Conservation (phyloP, 2,888 invertebrate genomes). For the Helleia helle region DNA sequence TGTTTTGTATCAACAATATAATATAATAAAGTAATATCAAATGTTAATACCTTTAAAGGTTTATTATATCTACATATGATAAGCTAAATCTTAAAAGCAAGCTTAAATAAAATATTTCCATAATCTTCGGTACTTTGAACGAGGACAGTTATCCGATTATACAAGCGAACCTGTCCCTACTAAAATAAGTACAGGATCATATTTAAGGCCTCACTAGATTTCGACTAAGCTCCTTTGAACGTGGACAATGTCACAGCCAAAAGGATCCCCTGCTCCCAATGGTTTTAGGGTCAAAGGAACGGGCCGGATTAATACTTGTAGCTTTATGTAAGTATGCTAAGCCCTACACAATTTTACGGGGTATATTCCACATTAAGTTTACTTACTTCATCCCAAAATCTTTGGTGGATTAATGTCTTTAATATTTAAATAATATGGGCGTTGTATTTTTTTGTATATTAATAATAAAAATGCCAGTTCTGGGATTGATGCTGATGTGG, state of each 20-base stretch:
- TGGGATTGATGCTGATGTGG: no score
- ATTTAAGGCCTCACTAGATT: slow-evolving; percentile 43
- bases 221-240: slow-evolving; percentile 40
- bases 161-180: slow-evolving; percentile 25
- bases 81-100: no score
- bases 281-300: slow-evolving; percentile 28
- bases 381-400: background rate
- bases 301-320: slow-evolving; percentile 28
- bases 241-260: slow-evolving; percentile 30
- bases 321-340: slow-evolving; percentile 11
- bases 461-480: no score
- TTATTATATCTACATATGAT: no score
- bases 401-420: background rate
- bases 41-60: no score
- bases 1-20: no score
- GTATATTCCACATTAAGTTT: background rate
- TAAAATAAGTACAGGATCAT: slow-evolving; percentile 33
- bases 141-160: slow-evolving; percentile 31
- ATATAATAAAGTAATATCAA: no score
- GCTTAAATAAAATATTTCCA: no score
- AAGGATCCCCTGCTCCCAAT: slow-evolving; percentile 28
- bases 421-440: background rate
- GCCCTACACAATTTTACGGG: slow-evolving; percentile 2
- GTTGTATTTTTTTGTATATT: no score
- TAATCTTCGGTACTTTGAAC: no score